phyloP scores from a whole-genome alignment of 1,140 invertebrate species.

The Armadillidium nasatum region DNA sequence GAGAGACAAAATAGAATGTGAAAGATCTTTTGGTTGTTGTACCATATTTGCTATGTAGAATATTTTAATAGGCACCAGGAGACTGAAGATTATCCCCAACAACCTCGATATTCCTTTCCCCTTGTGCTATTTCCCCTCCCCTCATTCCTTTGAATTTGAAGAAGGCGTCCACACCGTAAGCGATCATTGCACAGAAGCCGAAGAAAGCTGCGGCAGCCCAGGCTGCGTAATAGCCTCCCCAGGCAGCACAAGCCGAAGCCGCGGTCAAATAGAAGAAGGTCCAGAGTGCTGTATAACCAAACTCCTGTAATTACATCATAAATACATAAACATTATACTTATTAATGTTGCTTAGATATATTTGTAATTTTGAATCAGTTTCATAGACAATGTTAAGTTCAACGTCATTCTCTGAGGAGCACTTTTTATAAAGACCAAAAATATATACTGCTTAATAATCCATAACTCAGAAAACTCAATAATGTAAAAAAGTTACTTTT shows the following conservation, averaged over 20 bases:
- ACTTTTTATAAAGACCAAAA: no score
- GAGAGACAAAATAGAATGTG: no score
- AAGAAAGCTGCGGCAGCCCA: conserved; percentile 70
- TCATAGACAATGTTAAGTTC: no score
- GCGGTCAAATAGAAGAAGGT: conserved; percentile 66
- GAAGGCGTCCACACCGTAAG: conserved; percentile 70
- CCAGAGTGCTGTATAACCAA: conserved; percentile 67
- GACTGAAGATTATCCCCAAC: conserved; percentile 30
- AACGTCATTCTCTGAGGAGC: no score
- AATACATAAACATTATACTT: conserved; percentile 37
- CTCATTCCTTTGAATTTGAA: conserved; percentile 64
- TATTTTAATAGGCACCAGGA: conserved; percentile 38
- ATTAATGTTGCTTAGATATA: no score
- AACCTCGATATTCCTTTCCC: conserved; percentile 56
- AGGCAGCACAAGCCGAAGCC: conserved; percentile 59
- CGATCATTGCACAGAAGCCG: conserved; percentile 69
- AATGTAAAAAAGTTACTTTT: no score
- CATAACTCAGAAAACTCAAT: no score
- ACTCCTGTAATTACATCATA: conserved; percentile 54
- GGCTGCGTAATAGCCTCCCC: conserved; percentile 50
- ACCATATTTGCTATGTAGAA: no score
- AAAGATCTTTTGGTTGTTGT: no score
- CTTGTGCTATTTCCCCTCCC: conserved; percentile 67
- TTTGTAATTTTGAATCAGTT: no score
- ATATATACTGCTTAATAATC: no score